Evolutionary conservation across 2,888 invertebrate genomes (phyloP).

Genomic region (Callosobruchus maculatus): DNA sequence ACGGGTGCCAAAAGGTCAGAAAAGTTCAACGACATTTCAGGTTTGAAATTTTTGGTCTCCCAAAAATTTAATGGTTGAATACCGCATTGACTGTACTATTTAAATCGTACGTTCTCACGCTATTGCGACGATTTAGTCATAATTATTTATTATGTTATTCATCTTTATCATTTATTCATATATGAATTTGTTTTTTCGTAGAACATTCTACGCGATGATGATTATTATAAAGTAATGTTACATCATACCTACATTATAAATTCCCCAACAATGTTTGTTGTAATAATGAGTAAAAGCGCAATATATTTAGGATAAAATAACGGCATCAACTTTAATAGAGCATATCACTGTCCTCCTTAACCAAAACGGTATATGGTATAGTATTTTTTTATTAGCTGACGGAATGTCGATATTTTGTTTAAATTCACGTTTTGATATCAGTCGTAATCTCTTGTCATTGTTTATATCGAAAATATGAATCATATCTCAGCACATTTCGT

Average conservation of each 20-base stretch:
- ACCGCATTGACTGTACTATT: background rate
- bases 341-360: background rate
- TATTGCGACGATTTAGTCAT: background rate
- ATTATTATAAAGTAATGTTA: background rate
- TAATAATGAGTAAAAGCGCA: background rate
- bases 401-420: background rate
- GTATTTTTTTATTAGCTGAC: background rate
- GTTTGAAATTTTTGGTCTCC: too few relatives aligned
- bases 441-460: background rate
- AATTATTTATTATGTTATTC: background rate
- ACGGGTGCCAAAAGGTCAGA: too few relatives aligned
- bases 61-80: background rate
- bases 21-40: too few relatives aligned
- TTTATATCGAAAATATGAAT: background rate
- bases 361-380: background rate
- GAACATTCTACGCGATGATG: background rate
- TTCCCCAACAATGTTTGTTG: background rate
- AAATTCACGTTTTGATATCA: background rate
- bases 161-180: background rate
- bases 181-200: background rate
- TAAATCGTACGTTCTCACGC: background rate
- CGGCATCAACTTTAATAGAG: constrained; percentile 1
- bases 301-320: constrained; percentile 3
- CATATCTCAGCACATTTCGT: background rate
- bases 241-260: background rate